A percentile compares a stretch with the other conserved stretches of the same genome.
phyloP scores from a whole-genome alignment of 1,140 invertebrate genomes.

The Trachymyrmex cornetzi region DNA sequence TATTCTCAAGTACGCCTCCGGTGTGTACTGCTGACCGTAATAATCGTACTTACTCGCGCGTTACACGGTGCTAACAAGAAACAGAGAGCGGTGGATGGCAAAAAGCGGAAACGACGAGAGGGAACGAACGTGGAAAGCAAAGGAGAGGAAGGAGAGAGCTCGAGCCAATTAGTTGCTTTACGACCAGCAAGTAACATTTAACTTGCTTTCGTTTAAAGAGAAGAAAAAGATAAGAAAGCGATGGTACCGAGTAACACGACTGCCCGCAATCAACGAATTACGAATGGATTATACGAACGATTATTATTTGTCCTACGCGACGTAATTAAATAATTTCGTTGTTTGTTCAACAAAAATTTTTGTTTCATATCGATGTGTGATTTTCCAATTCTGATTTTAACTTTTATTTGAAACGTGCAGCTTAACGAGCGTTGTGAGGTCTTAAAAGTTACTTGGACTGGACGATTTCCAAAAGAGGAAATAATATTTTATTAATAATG shows the following conservation, averaged over 20 bases:
- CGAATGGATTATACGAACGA: constrained; percentile 10
- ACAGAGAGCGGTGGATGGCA: constrained; percentile 45
- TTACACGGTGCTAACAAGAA: constrained; percentile 64
- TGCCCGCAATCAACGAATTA: constrained; percentile 41
- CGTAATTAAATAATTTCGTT: neutral
- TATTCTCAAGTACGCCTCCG: constrained; percentile 58
- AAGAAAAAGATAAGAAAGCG: constrained; percentile 20
- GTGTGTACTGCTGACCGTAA: constrained; percentile 57
- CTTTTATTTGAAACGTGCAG: neutral
- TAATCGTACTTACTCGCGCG: constrained; percentile 63
- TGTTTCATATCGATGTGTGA: neutral
- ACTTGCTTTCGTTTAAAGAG: constrained; percentile 44
- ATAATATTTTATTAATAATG: neutral
- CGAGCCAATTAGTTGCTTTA: constrained; percentile 59
- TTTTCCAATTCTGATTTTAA: neutral
- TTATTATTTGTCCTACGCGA: neutral
- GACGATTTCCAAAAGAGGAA: neutral
- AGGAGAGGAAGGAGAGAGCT: constrained; percentile 13
- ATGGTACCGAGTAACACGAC: constrained; percentile 13
- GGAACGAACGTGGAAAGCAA: neutral
- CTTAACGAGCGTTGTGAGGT: neutral
- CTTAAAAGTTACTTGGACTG: neutral
- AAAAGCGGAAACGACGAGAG: constrained; percentile 46
- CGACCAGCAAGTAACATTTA: constrained; percentile 54
- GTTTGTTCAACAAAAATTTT: neutral